phyloP scores from a whole-genome alignment of 2,888 invertebrate genomes.

The Eupsilia transversa region DNA sequence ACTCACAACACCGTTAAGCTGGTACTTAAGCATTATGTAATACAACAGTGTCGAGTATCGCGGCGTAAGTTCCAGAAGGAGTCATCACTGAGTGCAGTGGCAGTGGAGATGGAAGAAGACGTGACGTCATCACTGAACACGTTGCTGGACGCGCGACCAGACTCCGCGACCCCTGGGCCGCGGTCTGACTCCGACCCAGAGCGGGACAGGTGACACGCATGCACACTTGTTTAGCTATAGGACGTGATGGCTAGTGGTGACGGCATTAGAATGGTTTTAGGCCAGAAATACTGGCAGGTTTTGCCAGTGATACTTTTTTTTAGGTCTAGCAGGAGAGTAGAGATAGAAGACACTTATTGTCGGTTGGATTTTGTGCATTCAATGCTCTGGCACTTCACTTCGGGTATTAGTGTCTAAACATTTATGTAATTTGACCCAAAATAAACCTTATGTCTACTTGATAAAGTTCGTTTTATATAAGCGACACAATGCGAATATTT shows the following conservation, averaged over 20 bases:
- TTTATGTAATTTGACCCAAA: background rate
- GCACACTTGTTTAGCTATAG: slow-evolving; percentile 1
- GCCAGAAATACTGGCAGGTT: background rate
- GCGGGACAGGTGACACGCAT: slow-evolving; percentile 79
- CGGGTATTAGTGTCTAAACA: background rate
- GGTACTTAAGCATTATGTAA: slow-evolving; percentile 51
- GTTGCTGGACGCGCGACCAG: slow-evolving; percentile 94
- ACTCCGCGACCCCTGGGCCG: slow-evolving; percentile 86
- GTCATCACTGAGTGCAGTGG: slow-evolving; percentile 95
- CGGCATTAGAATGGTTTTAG: background rate
- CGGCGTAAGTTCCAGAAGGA: slow-evolving; percentile 92
- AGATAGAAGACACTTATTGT: background rate
- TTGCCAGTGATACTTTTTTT: background rate
- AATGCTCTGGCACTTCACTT: background rate
- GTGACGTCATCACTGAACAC: slow-evolving; percentile 98
- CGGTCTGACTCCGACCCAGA: slow-evolving; percentile 81
- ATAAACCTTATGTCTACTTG: background rate
- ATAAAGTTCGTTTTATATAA: background rate
- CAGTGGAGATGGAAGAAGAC: slow-evolving; percentile 98
- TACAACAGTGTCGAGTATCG: slow-evolving; percentile 60
- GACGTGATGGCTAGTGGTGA: slow-evolving; percentile 36
- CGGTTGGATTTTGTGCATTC: background rate
- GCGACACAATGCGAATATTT: background rate
- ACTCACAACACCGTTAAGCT: background rate
- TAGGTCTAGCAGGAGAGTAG: background rate